A percentile compares a stretch with the other conserved stretches of the same genome.
Conservation (phyloP, 2,888 invertebrate genomes). For the Agonopterix heracliana region DNA sequence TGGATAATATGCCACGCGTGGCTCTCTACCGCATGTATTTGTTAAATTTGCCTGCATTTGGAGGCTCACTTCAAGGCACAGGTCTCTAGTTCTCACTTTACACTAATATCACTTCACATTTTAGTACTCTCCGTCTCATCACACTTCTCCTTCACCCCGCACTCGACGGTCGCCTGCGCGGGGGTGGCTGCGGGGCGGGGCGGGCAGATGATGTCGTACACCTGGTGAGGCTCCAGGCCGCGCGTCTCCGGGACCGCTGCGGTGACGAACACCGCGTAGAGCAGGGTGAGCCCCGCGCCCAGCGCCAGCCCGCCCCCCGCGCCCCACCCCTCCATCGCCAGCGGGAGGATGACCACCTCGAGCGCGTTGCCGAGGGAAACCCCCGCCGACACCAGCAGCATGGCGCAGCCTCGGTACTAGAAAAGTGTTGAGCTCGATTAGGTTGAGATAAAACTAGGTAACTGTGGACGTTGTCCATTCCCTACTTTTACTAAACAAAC, state of each 20-base stretch:
- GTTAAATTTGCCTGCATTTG: no score
- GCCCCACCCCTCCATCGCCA: conserved; percentile 24
- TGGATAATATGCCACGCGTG: no score
- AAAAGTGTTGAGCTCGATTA: neutral
- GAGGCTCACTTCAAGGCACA: no score
- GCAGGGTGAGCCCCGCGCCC: conserved; percentile 33
- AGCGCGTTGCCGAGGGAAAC: conserved; percentile 38
- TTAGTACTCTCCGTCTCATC: no score
- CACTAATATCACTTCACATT: no score
- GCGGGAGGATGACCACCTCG: conserved; percentile 40
- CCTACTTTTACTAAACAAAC: no score
- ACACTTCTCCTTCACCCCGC: no score
- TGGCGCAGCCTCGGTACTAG: conserved; percentile 51
- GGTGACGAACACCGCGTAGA: conserved; percentile 28
- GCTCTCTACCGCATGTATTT: no score
- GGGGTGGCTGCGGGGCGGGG: neutral
- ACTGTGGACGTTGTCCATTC: no score
- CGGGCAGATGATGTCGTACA: conserved; percentile 26
- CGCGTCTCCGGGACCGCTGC: conserved; percentile 40
- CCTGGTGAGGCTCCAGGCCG: conserved; percentile 27
- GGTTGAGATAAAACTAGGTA: no score
- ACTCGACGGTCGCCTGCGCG: neutral
- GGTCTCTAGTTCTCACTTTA: no score
- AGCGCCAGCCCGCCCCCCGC: conserved; percentile 26
- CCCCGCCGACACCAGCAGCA: conserved; percentile 33